Evolutionary conservation across 2,797 vertebrate genomes (phyloP), one percentile per base, ranked within the genome.

Genomic region (Meriones psammophilus): DNA sequence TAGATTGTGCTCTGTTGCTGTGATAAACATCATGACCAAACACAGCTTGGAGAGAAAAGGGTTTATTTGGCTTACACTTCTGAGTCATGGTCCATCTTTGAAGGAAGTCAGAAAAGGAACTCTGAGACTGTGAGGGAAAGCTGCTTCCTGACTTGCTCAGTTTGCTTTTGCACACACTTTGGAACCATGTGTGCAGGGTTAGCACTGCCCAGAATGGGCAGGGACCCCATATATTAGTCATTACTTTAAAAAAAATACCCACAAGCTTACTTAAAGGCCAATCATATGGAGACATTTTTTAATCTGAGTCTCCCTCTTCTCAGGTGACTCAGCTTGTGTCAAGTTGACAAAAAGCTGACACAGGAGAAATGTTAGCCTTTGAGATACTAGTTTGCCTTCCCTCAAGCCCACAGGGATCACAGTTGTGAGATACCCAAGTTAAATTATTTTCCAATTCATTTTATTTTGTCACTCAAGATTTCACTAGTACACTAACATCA

Each of bases 401-500:
- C 8, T 33, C 64, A 36, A 5, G 80, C 39, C 18, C 83, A 22
- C 3, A 88, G 13, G 88, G 68, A 54, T 12, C 2, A 0, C 54
- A 46, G 30, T 18, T 77, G 42, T 68, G 46, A 58, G 28, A 33
- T 89, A 39, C 14, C 17, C 91, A 20, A 90, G 20, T 9, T 88
- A 74, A 80, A 20, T 12, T 77, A 15, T 74, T 12, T 88, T 74
- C 73, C 22, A 39, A 54, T 1, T 91, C 78, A 66, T 2, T 69
- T 93, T 17, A 28, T 33, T 83, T 1, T 18, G 50, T 83, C 15
- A 92, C 26, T 73, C 8, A 76, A 56, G 68, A 71, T 89, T 93
- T 83, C 58, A 58, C 46, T 94, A 88, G 86, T 74, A 95, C 96
- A 54, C 1, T 8, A 60, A 56, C 8, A 91, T 94, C 30, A 94